Conservation (phyloP, 2,113 vertebrate genomes). For the Phoxinus phoxinus region DNA sequence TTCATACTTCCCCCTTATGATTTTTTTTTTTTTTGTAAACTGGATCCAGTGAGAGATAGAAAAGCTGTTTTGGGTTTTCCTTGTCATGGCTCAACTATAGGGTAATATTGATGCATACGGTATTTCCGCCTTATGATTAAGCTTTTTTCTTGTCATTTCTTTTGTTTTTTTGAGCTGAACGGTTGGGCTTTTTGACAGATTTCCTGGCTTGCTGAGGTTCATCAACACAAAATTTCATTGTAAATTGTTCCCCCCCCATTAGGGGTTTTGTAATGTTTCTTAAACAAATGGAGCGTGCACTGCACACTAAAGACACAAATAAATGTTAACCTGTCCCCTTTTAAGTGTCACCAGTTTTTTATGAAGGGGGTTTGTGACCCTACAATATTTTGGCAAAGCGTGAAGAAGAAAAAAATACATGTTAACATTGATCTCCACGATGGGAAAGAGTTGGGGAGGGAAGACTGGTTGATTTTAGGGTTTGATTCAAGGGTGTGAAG, state of each 20-base stretch:
- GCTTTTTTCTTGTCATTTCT: background rate
- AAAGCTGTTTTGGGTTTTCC: slow-evolving; percentile 19
- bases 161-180: background rate
- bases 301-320: slow-evolving; percentile 71
- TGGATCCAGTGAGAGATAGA: background rate
- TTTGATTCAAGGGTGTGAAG: slow-evolving; percentile 57
- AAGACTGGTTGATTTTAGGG: slow-evolving; percentile 36
- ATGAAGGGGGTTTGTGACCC: slow-evolving; percentile 66
- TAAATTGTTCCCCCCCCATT: slow-evolving; percentile 64
- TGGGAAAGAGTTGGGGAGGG: slow-evolving; percentile 31
- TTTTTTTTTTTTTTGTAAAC: slow-evolving; percentile 15
- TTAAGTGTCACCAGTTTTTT: slow-evolving; percentile 60
- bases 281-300: slow-evolving; percentile 63
- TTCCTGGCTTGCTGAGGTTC: slow-evolving; percentile 31
- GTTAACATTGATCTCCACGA: slow-evolving; percentile 63
- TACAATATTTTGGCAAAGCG: slow-evolving; percentile 63
- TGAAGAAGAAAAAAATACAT: slow-evolving; percentile 31
- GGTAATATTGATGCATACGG: slow-evolving; percentile 29
- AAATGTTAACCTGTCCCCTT: slow-evolving; percentile 60
- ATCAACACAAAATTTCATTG: slow-evolving; percentile 34
- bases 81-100: slow-evolving; percentile 43
- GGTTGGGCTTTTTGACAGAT: slow-evolving; percentile 9
- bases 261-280: slow-evolving; percentile 72
- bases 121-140: slow-evolving; percentile 32
- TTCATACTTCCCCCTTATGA: background rate